These are phyloP conservation scores for Atta texana DNA, from an alignment of 1,140 invertebrate species.

Conservation along the genomic window DNA sequence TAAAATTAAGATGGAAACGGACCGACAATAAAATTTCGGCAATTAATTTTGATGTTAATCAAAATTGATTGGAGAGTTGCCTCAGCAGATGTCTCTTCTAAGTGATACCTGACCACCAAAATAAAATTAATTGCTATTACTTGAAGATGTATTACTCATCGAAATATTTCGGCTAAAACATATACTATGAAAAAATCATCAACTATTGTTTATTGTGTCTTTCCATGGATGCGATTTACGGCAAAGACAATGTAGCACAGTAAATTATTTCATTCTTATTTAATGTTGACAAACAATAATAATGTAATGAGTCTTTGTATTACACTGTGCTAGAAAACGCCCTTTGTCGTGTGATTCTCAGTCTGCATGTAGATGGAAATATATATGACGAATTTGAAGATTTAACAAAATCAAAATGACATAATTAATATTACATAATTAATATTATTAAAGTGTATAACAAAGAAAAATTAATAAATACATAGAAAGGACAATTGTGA, in stretches of 20 bases:
- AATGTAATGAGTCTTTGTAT: too few species aligned
- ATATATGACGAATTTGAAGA: neutral
- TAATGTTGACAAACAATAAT: too few species aligned
- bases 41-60: conserved; percentile 53
- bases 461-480: neutral
- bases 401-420: neutral
- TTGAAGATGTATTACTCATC: neutral
- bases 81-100: conserved; percentile 38
- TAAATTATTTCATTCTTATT: too few species aligned
- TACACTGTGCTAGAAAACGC: too few species aligned
- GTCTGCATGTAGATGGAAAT: neutral
- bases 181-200: neutral
- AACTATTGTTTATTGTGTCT: neutral
- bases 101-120: conserved; percentile 31
- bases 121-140: conserved; percentile 46
- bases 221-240: neutral
- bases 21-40: neutral
- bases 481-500: neutral
- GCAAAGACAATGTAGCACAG: too few species aligned
- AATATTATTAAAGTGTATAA: neutral
- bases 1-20: conserved; percentile 54
- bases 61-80: conserved; percentile 38
- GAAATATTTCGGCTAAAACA: neutral
- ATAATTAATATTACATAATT: too few species aligned
- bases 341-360: neutral